These are phyloP conservation scores for Spatulosminthurus flaviceps DNA, from an alignment of 2,888 invertebrate genomes.

Conservation along the genomic window DNA sequence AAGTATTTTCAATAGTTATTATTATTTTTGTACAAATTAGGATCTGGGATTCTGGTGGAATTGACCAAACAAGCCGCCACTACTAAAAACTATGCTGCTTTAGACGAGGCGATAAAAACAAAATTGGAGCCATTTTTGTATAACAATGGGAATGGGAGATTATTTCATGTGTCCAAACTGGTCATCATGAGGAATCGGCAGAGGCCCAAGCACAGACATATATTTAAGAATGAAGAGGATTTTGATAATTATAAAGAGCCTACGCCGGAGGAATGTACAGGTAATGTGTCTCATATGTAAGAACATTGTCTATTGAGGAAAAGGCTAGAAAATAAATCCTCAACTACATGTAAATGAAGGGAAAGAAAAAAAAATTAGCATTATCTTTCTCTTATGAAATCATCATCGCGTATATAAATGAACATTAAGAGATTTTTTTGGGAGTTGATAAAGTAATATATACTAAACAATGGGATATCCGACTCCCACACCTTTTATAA, in stretches of 20 bases:
- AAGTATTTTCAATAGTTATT: background rate
- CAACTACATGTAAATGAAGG: too few species aligned
- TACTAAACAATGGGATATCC: slow-evolving; percentile 18
- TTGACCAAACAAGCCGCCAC: slow-evolving; percentile 91
- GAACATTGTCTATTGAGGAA: background rate
- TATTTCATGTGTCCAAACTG: slow-evolving; percentile 88
- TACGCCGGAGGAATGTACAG: slow-evolving; percentile 56
- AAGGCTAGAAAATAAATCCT: too few species aligned
- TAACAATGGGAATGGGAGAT: slow-evolving; percentile 90
- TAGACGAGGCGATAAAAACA: slow-evolving; percentile 90
- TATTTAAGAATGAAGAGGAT: slow-evolving; percentile 63
- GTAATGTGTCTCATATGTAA: slow-evolving; percentile 35
- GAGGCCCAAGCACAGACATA: slow-evolving; percentile 78
- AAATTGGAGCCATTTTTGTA: slow-evolving; percentile 93
- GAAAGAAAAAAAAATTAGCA: too few species aligned
- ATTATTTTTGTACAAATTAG: slow-evolving; percentile 66
- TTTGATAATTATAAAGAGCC: slow-evolving; percentile 62
- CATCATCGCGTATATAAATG: too few species aligned
- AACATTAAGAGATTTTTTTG: too few species aligned
- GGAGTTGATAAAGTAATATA: background rate
- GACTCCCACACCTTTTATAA: slow-evolving; percentile 11
- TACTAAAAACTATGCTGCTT: slow-evolving; percentile 88
- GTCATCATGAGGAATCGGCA: slow-evolving; percentile 89
- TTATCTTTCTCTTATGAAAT: too few species aligned
- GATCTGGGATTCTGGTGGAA: slow-evolving; percentile 91